Evolutionary conservation across 2,113 vertebrate species (phyloP).

Genomic region (Pardalotus punctatus): DNA sequence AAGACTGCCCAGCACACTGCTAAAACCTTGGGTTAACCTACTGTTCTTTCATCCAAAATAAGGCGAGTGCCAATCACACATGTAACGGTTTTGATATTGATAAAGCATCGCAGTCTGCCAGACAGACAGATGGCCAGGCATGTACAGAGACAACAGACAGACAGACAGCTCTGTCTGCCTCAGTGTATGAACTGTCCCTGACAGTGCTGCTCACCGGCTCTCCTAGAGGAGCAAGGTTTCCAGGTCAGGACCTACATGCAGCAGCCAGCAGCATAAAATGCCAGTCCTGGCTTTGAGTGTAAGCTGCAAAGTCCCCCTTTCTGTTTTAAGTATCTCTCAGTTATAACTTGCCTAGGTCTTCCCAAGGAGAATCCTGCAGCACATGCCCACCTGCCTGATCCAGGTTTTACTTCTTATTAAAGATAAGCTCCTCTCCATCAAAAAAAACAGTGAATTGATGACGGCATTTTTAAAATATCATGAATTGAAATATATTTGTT

Average conservation of each 20-base stretch:
- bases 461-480: not conserved
- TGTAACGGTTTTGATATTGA: not conserved
- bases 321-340: not conserved
- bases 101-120: not conserved
- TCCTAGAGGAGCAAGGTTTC: not conserved
- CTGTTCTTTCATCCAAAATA: not conserved
- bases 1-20: not conserved
- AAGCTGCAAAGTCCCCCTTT: not conserved
- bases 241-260: not conserved
- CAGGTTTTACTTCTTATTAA: not conserved
- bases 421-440: not conserved
- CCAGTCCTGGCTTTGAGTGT: accelerated
- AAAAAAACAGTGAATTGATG: not conserved
- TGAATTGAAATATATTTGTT: not conserved
- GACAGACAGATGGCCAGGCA: not conserved
- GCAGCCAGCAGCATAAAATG: not conserved
- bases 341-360: not conserved
- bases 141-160: not conserved
- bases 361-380: not conserved
- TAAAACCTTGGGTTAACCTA: not conserved
- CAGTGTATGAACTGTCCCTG: not conserved
- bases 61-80: not conserved
- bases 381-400: not conserved
- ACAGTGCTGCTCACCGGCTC: not conserved
- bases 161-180: not conserved